Evolutionary conservation across 2,113 vertebrate species (phyloP).

Genomic region (Cricetomys ansorgei): DNA sequence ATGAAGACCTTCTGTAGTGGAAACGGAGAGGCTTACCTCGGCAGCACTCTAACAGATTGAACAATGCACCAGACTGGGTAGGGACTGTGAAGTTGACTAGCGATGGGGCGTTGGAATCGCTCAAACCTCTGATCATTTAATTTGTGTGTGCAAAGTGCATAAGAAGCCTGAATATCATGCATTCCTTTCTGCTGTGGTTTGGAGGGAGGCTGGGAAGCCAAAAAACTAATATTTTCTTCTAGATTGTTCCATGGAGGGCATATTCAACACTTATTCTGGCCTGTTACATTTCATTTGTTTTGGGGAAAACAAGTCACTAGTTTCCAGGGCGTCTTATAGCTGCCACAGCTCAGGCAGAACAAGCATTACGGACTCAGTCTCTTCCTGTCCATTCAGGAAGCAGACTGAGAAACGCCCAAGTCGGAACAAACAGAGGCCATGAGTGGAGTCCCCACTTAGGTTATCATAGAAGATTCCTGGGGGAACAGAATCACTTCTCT

Average conservation of each 20-base stretch:
- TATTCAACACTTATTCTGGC: neutral
- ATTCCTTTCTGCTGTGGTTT: neutral
- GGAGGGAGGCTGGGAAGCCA: neutral
- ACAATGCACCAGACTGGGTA: neutral
- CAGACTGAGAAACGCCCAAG: neutral
- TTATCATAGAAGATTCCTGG: neutral
- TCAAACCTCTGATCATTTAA: no score
- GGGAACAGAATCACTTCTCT: neutral
- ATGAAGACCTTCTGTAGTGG: neutral
- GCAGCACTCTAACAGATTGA: neutral
- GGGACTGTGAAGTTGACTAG: neutral
- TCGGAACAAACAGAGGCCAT: neutral
- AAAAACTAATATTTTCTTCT: neutral
- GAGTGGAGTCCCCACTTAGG: neutral
- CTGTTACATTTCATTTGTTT: neutral
- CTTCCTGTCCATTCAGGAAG: neutral
- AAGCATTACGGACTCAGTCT: neutral
- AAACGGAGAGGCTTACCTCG: neutral
- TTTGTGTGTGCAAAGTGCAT: neutral
- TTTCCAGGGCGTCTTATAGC: neutral
- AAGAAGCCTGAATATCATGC: neutral
- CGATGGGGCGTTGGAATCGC: neutral
- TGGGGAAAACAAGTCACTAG: no score
- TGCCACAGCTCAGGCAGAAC: no score
- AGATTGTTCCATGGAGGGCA: neutral